Base-by-base conservation (phyloP, 2,888 invertebrate genomes). In the Hecatera dysodea region DNA sequence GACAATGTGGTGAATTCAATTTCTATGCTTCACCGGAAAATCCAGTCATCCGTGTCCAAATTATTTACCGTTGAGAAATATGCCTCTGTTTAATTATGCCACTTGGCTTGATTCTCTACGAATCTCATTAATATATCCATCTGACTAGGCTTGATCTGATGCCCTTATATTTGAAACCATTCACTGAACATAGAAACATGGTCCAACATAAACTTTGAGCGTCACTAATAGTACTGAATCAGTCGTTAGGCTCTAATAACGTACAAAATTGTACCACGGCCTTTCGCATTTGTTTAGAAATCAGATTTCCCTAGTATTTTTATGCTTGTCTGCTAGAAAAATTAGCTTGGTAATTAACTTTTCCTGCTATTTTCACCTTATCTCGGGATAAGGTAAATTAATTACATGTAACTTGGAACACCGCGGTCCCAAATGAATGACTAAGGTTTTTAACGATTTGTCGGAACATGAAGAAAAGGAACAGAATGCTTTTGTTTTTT, bases 241-340 rank as follows among this genome's bases (percentile, higher is more conserved):
- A 61, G 76, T 42, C 42, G 76, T 75, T 75, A 27, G 56, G 81
- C 63, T 80, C 81, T 64, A 67, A 48, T 77, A 64, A 80, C 77
- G 33, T 44, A 46, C 63, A 19, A 67, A 67, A 77, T 67, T 75
- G 33, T 53, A 42, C 36, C 48, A 75, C 63, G 46, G 67, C 67
- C 60, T 77, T 80, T 64, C 60, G 48, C 53, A 48, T 67, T 64
- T 48, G 48, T 70, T 78, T 70, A 60, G 60, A 46, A 68, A 78
- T 68, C 59, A 44, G 59, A 52, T 79, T 81, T 64, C 50, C 67
- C 55, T 48, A 50, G 53, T 63, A 39, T 57, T 46, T 57, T 59
- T 8, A 11, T 46, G 33, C 24, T 53, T 63, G 42, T 6, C 48
- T 39, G 50, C 33, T 75, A 56, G 27, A 75, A 44, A 55, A 62